phyloP scores from a whole-genome alignment of 2,888 invertebrate genomes.

The Prosapia bicincta region DNA sequence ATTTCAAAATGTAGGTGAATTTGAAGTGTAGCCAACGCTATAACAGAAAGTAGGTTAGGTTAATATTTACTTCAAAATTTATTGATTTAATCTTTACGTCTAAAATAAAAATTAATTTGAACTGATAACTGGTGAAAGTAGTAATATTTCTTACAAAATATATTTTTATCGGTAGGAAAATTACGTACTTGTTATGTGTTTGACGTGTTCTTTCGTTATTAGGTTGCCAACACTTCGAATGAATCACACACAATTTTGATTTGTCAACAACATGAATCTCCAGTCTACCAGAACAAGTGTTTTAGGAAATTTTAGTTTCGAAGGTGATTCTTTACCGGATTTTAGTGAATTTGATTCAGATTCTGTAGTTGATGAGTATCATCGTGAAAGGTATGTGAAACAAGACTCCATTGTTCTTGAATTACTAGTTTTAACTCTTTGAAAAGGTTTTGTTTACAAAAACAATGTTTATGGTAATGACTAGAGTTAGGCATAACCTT shows the following conservation, averaged over 20 bases:
- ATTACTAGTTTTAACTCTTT: background rate
- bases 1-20: background rate
- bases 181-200: too few species aligned
- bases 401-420: background rate
- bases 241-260: background rate
- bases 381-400: constrained; percentile 49
- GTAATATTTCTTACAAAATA: too few species aligned
- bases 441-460: background rate
- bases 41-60: background rate
- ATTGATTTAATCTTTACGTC: too few species aligned
- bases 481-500: background rate
- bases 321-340: constrained; percentile 53
- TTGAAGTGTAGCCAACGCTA: background rate
- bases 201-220: background rate
- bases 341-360: constrained; percentile 55
- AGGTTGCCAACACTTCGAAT: background rate
- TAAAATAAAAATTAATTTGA: too few species aligned
- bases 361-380: constrained; percentile 51
- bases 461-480: background rate
- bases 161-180: too few species aligned
- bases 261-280: constrained; percentile 23
- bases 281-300: constrained; percentile 41
- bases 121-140: too few species aligned
- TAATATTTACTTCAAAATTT: too few species aligned
- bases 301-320: constrained; percentile 53